A percentile compares a stretch with the other conserved stretches of the same genome.
These are phyloP conservation scores for Limnephilus marmoratus DNA, from an alignment of 2,888 invertebrate species.

Conservation along the genomic window DNA sequence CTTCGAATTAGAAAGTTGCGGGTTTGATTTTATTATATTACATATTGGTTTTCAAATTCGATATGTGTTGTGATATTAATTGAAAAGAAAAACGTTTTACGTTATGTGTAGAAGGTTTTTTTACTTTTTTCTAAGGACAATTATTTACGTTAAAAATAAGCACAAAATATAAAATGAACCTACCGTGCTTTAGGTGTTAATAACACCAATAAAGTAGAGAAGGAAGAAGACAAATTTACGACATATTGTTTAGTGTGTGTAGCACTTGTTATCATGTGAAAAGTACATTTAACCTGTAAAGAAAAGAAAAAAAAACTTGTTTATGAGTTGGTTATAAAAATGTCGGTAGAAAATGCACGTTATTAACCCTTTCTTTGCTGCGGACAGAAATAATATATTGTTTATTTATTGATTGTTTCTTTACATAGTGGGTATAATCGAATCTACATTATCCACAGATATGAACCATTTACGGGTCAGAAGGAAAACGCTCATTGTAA, in stretches of 20 bases:
- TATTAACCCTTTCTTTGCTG: not conserved
- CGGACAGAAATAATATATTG: not conserved
- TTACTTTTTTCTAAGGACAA: too few species aligned
- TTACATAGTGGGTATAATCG: too few species aligned
- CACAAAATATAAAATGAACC: not conserved
- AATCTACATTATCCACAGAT: too few species aligned
- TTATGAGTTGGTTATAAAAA: not conserved
- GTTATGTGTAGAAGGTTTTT: too few species aligned
- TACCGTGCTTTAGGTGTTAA: not conserved
- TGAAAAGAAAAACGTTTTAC: too few species aligned
- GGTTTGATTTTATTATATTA: too few species aligned
- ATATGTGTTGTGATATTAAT: too few species aligned
- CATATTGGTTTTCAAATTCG: too few species aligned
- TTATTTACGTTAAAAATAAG: not conserved
- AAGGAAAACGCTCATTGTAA: too few species aligned
- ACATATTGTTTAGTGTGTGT: conserved; percentile 6
- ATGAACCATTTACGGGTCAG: too few species aligned
- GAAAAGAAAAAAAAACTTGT: not conserved
- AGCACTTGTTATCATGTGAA: not conserved
- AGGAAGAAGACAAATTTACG: not conserved
- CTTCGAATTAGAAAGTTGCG: too few species aligned
- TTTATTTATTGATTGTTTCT: too few species aligned
- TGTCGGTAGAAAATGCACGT: not conserved
- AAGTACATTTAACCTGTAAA: not conserved
- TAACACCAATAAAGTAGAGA: not conserved